phyloP scores from a whole-genome alignment of 2,113 vertebrate species.

The Mus musculus region DNA sequence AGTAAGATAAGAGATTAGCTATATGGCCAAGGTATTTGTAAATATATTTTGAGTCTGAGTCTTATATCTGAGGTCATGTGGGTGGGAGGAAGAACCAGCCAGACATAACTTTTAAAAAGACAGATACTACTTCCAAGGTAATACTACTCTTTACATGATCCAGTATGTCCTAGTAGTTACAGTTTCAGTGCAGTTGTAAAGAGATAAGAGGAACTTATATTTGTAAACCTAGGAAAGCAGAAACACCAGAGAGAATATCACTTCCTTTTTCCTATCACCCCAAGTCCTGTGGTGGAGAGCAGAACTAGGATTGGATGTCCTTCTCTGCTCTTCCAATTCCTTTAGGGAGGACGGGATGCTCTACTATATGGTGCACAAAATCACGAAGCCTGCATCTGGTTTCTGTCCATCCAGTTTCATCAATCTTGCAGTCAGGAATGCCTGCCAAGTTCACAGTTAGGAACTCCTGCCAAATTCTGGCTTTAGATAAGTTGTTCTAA shows the following conservation, averaged over 20 bases:
- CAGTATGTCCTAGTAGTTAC: background rate
- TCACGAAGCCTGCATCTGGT: background rate
- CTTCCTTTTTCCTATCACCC: background rate
- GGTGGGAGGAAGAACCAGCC: too few relatives aligned
- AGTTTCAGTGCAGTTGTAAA: background rate
- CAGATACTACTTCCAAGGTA: background rate
- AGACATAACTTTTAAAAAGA: background rate
- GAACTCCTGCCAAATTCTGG: constrained; percentile 48
- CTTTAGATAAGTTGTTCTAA: constrained; percentile 41
- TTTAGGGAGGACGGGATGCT: background rate
- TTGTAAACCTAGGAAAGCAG: background rate
- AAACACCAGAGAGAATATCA: background rate
- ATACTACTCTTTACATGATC: background rate
- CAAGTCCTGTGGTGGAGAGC: background rate
- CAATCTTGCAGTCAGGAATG: background rate
- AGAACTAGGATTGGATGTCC: background rate
- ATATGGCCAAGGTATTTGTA: too few relatives aligned
- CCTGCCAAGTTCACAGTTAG: constrained; percentile 29
- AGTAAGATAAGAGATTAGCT: too few relatives aligned
- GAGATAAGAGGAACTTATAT: background rate
- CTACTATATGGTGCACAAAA: background rate
- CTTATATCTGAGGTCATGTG: too few relatives aligned
- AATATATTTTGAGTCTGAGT: too few relatives aligned
- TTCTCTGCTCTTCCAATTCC: background rate
- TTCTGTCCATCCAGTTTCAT: constrained; percentile 13